Conservation (phyloP, 2,888 invertebrate genomes). For the Augiades crinisus region DNA sequence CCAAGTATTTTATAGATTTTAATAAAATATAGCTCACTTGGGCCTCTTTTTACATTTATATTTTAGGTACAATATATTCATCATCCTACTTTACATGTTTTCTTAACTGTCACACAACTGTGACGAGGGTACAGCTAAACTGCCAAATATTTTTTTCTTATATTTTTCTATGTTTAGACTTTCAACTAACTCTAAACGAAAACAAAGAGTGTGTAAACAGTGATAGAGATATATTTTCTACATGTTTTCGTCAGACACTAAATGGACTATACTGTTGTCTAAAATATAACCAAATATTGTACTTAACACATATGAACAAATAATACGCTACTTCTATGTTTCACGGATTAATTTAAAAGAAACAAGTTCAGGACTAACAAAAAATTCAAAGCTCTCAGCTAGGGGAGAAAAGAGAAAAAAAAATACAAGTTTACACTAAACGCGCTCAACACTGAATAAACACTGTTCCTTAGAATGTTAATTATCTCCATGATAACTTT, state of each 20-base stretch:
- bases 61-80: constrained; percentile 9
- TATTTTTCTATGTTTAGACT: neutral
- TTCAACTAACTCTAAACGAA: constrained; percentile 2
- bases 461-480: constrained; percentile 10
- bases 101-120: constrained; percentile 7
- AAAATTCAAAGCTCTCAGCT: neutral
- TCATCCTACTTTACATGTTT: constrained; percentile 18
- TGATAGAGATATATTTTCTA: too few species aligned
- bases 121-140: constrained; percentile 16
- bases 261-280: too few species aligned
- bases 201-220: neutral
- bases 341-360: neutral
- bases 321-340: too few species aligned
- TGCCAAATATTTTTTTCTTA: constrained; percentile 20
- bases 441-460: constrained; percentile 1
- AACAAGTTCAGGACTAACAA: neutral
- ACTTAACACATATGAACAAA: too few species aligned
- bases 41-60: constrained; percentile 6
- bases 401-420: constrained; percentile 3
- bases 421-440: constrained; percentile 3
- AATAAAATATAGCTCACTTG: too few species aligned
- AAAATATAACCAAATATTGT: too few species aligned
- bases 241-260: too few species aligned
- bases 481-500: constrained; percentile 11
- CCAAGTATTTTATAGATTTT: too few species aligned